Percentiles rank a stretch among this genome's conserved stretches.
These are phyloP conservation scores for Psammodynastes pulverulentus DNA, from an alignment of 2,113 vertebrate genomes.

Conservation along the genomic window DNA sequence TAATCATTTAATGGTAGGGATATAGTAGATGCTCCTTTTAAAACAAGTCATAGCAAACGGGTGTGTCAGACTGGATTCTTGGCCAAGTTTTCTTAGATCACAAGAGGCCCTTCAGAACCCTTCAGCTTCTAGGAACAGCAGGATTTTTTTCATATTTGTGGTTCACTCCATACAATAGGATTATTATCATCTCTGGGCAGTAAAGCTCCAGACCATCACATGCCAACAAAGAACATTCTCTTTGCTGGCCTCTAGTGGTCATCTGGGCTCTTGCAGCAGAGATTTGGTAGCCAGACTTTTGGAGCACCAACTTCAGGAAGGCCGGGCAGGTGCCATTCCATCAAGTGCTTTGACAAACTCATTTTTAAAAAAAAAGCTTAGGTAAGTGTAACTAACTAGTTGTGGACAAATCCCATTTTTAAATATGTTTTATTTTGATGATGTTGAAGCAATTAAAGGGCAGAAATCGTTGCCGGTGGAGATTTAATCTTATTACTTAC, in stretches of 20 bases:
- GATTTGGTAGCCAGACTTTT: background rate
- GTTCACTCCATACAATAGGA: background rate
- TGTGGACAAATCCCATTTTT: background rate
- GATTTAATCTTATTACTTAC: background rate
- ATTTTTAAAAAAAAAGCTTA: background rate
- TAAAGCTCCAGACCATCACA: background rate
- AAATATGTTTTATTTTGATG: background rate
- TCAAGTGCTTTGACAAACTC: background rate
- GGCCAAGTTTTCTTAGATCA: background rate
- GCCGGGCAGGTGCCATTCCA: background rate
- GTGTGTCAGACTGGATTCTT: background rate
- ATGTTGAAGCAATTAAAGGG: background rate
- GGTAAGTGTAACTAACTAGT: background rate
- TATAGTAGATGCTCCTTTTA: background rate
- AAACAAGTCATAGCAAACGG: background rate
- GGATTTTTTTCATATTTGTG: background rate
- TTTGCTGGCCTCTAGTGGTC: background rate
- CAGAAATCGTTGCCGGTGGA: background rate
- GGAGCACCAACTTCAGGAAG: background rate
- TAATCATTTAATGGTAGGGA: background rate
- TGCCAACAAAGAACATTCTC: background rate
- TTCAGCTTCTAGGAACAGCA: background rate
- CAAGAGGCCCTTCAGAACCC: background rate
- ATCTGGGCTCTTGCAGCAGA: background rate
- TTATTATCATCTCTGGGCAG: background rate